These are phyloP conservation scores for Mystacornis crossleyi DNA, from an alignment of 2,113 vertebrate species.

Conservation along the genomic window DNA sequence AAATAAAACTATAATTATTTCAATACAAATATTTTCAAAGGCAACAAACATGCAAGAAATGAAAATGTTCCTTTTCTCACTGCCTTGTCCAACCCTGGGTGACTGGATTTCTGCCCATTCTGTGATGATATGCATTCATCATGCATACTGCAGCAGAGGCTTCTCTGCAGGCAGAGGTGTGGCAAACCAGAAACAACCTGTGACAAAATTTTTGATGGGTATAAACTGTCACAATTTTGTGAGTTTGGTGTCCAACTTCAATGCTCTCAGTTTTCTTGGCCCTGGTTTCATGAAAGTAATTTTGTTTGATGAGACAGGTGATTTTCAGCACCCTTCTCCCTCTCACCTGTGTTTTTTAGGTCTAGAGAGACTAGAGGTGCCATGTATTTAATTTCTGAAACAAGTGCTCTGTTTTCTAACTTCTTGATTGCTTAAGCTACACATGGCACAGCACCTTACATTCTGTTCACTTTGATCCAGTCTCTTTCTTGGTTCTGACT, in stretches of 20 bases:
- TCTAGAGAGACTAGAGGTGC: background rate
- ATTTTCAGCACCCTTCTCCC: background rate
- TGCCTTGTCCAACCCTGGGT: background rate
- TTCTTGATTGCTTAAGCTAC: background rate
- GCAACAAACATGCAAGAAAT: background rate
- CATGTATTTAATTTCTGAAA: background rate
- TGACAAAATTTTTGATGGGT: background rate
- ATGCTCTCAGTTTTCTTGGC: background rate
- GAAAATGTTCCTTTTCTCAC: background rate
- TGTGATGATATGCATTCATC: background rate
- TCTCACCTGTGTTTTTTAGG: background rate
- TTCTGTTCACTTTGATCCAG: background rate
- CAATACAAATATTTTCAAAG: conserved; percentile 41
- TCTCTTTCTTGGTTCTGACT: background rate
- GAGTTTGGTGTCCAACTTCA: background rate
- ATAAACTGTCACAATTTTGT: background rate
- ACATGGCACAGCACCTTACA: background rate
- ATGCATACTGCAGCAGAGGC: background rate
- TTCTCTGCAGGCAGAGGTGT: background rate
- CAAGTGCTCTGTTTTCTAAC: background rate
- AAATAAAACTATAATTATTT: conserved; percentile 43
- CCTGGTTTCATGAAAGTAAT: background rate
- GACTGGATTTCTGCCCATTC: conserved; percentile 1
- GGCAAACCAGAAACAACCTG: background rate
- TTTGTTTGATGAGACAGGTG: background rate